Conservation (phyloP, 2,888 invertebrate genomes). For the Ormyrus thymus region DNA sequence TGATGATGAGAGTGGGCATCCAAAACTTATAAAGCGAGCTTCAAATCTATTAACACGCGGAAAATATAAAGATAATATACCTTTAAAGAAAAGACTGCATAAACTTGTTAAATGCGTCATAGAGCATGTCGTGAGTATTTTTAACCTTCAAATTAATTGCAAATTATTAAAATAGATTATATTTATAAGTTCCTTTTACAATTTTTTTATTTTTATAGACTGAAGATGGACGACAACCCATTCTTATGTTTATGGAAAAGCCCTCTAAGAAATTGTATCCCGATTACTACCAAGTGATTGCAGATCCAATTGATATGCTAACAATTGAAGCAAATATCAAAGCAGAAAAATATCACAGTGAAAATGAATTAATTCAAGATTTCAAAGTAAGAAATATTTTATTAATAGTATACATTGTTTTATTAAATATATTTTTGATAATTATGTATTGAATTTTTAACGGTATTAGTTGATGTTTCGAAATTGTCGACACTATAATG, state of each 20-base stretch:
- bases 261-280: constrained; percentile 96
- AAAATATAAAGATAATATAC: constrained; percentile 77
- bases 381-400: constrained; percentile 75
- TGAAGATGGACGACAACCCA: constrained; percentile 88
- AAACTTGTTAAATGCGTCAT: constrained; percentile 85
- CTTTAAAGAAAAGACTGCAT: constrained; percentile 87
- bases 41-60: constrained; percentile 74
- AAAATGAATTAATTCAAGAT: constrained; percentile 79
- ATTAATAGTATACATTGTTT: not conserved
- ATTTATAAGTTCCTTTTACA: not conserved
- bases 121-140: constrained; percentile 79
- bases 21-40: constrained; percentile 71
- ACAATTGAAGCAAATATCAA: constrained; percentile 95
- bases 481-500: constrained; percentile 98
- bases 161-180: constrained; percentile 10
- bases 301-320: constrained; percentile 95
- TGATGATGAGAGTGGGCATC: constrained; percentile 70
- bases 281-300: constrained; percentile 95
- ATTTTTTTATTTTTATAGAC: constrained; percentile 73
- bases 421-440: not conserved
- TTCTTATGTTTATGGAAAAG: constrained; percentile 96
- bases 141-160: constrained; percentile 6
- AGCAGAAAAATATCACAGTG: constrained; percentile 79
- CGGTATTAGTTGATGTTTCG: constrained; percentile 93
- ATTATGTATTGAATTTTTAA: constrained; percentile 32